A percentile compares a stretch with the other conserved stretches of the same genome.
These are phyloP conservation scores for Galbula dea DNA, from an alignment of 2,113 vertebrate genomes.

Conservation along the genomic window DNA sequence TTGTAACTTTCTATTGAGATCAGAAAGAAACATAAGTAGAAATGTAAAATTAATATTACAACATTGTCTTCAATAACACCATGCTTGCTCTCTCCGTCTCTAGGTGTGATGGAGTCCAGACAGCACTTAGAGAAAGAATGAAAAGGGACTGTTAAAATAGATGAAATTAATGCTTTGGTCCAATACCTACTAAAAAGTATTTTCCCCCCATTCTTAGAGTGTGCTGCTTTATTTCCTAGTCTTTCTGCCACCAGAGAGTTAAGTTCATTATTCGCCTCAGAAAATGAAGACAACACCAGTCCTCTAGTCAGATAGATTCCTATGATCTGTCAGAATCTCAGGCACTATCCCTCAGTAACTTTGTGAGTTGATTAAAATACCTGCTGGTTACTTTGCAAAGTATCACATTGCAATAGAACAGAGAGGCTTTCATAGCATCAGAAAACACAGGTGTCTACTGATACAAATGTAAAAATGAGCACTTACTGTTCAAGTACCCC, in stretches of 20 bases:
- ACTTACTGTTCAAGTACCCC: neutral
- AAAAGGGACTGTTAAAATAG: neutral
- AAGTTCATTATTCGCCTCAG: neutral
- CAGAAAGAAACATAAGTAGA: neutral
- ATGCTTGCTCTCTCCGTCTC: neutral
- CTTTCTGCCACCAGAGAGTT: neutral
- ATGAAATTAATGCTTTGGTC: neutral
- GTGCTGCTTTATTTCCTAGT: neutral
- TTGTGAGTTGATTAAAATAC: neutral
- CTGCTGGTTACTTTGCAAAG: neutral
- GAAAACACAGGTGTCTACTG: neutral
- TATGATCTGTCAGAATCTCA: neutral
- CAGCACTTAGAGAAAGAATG: neutral
- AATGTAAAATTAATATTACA: neutral
- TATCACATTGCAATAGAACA: neutral
- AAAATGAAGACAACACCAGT: neutral
- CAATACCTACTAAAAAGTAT: neutral
- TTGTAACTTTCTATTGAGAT: neutral
- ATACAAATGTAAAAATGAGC: neutral
- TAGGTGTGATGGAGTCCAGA: neutral
- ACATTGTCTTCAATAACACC: neutral
- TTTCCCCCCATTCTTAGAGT: neutral
- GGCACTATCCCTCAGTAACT: neutral
- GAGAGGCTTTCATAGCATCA: neutral
- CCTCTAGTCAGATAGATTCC: neutral